Evolutionary conservation across 1,140 invertebrate genomes (phyloP).

Genomic region (Orussus abietinus): DNA sequence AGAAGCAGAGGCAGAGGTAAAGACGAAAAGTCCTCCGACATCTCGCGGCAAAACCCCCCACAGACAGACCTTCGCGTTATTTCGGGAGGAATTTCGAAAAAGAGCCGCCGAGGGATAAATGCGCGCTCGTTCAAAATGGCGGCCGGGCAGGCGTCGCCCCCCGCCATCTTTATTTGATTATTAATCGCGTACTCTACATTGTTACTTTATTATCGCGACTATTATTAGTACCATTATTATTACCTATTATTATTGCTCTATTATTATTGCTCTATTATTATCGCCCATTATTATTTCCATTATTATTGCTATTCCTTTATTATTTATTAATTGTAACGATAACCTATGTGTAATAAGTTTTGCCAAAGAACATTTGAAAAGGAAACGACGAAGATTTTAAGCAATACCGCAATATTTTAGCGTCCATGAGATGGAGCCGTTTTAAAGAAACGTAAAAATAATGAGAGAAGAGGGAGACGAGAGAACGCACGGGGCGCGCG

Average conservation of each 20-base stretch:
- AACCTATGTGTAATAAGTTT: constrained; percentile 56
- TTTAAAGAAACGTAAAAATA: constrained; percentile 9
- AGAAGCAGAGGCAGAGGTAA: too few relatives aligned
- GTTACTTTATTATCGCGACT: constrained; percentile 41
- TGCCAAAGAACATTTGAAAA: constrained; percentile 48
- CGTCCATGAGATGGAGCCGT: constrained; percentile 22
- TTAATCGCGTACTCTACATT: constrained; percentile 37
- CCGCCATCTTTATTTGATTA: too few relatives aligned
- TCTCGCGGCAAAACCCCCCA: too few relatives aligned
- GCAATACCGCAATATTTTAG: constrained; percentile 41
- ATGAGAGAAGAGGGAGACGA: constrained; percentile 3
- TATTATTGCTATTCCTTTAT: constrained; percentile 34
- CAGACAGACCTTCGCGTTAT: too few relatives aligned
- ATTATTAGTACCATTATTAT: constrained; percentile 32
- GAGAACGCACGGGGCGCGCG: background rate
- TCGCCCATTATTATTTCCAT: constrained; percentile 29
- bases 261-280: too few relatives aligned
- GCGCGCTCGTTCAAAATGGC: too few relatives aligned
- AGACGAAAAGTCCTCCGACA: constrained; percentile 2
- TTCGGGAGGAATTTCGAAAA: too few relatives aligned
- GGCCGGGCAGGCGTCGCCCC: too few relatives aligned
- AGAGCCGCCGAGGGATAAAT: too few relatives aligned
- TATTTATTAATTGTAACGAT: constrained; percentile 52
- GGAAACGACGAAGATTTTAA: constrained; percentile 15
- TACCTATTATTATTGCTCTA: constrained; percentile 17